Evolutionary conservation across 2,888 invertebrate genomes (phyloP).

Genomic region (Willowsia nigromaculata): DNA sequence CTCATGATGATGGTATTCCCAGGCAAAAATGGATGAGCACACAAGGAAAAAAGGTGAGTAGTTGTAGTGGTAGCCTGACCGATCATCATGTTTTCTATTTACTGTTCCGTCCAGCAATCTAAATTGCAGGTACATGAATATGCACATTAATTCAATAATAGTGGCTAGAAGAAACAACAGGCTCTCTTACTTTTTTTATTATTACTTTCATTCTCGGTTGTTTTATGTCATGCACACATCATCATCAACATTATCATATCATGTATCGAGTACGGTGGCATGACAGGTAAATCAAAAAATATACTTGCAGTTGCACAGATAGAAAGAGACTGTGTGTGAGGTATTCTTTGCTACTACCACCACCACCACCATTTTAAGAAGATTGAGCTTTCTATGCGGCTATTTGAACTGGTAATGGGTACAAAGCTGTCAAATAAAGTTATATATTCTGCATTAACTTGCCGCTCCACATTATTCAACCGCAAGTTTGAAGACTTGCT

Average conservation of each 20-base stretch:
- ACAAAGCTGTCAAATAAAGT: slow-evolving; percentile 38
- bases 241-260: slow-evolving; percentile 35
- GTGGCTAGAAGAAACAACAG: slow-evolving; percentile 27
- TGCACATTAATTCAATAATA: slow-evolving; percentile 3
- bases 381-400: background rate
- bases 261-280: slow-evolving; percentile 40
- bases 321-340: slow-evolving; percentile 28
- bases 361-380: too few relatives aligned
- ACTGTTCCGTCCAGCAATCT: slow-evolving; percentile 46
- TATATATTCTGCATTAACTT: background rate
- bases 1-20: slow-evolving; percentile 49
- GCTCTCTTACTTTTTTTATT: background rate
- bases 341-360: background rate
- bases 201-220: slow-evolving; percentile 57
- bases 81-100: background rate
- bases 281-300: slow-evolving; percentile 39
- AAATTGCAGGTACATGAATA: slow-evolving; percentile 37
- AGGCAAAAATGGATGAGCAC: slow-evolving; percentile 43
- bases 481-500: slow-evolving; percentile 32
- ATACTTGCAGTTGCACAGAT: background rate
- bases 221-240: slow-evolving; percentile 57
- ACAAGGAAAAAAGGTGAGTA: slow-evolving; percentile 19
- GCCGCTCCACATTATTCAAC: slow-evolving; percentile 33
- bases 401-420: slow-evolving; percentile 7
- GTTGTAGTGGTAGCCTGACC: background rate